phyloP scores from a whole-genome alignment of 2,797 vertebrate species.

The Xerus rutilus region DNA sequence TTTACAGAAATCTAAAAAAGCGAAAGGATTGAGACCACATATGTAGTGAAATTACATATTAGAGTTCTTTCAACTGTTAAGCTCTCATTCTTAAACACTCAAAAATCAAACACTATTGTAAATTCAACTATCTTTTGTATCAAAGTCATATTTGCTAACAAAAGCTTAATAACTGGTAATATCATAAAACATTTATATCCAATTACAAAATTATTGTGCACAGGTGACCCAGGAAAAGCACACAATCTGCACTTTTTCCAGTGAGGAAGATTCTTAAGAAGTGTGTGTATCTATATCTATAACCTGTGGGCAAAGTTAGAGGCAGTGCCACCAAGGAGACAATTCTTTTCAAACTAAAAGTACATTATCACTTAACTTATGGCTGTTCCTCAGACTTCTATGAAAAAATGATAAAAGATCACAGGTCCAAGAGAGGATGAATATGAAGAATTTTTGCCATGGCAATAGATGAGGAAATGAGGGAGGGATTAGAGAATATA shows the following conservation, averaged over 20 bases:
- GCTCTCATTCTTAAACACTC: not conserved
- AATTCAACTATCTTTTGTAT: not conserved
- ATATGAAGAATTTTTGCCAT: conserved; percentile 38
- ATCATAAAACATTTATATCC: not conserved
- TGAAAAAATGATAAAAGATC: conserved; percentile 46
- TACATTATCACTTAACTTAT: conserved; percentile 25
- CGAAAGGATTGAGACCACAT: not conserved
- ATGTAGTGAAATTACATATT: not conserved
- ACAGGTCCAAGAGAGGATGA: conserved; percentile 25
- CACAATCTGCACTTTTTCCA: not conserved
- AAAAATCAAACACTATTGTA: not conserved
- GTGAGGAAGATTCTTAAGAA: not conserved
- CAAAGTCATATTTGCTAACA: conserved; percentile 35
- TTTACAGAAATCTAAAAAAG: not conserved
- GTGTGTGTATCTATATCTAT: not conserved
- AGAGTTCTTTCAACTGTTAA: conserved; percentile 35
- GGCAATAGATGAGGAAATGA: conserved; percentile 29
- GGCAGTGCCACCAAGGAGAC: not conserved
- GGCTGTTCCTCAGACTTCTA: conserved; percentile 13
- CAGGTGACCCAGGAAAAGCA: not conserved
- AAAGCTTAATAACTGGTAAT: conserved; percentile 35
- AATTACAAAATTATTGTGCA: conserved; percentile 52
- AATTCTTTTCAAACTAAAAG: conserved; percentile 51
- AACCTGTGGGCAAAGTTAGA: not conserved
- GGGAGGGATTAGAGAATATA: not conserved